Evolutionary conservation across 2,797 vertebrate genomes (phyloP).

Genomic region (Sebastes iracundus): DNA sequence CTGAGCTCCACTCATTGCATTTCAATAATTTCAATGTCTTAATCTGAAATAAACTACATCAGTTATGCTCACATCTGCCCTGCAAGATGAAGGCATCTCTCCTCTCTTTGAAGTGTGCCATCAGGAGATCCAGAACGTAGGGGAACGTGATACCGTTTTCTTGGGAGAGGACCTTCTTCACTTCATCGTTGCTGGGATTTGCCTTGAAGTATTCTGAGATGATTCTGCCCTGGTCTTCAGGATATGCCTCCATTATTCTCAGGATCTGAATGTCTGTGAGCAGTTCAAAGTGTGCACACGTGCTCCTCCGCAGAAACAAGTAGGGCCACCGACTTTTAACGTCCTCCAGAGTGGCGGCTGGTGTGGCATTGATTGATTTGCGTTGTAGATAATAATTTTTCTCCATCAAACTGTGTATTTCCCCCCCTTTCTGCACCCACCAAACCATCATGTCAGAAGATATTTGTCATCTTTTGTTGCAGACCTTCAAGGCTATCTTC

Average conservation of each 20-base stretch:
- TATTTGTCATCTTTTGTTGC: not conserved
- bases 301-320: not conserved
- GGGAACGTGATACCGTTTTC: not conserved
- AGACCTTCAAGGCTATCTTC: not conserved
- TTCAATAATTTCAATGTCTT: not conserved
- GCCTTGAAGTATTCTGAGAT: not conserved
- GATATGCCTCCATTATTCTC: not conserved
- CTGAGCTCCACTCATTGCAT: not conserved
- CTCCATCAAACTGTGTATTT: not conserved
- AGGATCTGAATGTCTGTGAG: not conserved
- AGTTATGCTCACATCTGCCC: not conserved
- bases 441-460: not conserved
- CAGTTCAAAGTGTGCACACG: not conserved
- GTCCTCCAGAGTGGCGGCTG: not conserved
- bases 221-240: not conserved
- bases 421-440: not conserved
- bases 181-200: not conserved
- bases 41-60: not conserved
- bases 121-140: not conserved
- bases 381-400: not conserved
- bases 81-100: not conserved
- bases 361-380: not conserved
- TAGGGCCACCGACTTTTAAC: not conserved
- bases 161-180: not conserved
- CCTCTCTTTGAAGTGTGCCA: not conserved